Percentiles rank a stretch among this genome's conserved stretches.
These are phyloP conservation scores for Sebastes ruberrimus DNA, from an alignment of 2,797 vertebrate genomes.

Conservation along the genomic window DNA sequence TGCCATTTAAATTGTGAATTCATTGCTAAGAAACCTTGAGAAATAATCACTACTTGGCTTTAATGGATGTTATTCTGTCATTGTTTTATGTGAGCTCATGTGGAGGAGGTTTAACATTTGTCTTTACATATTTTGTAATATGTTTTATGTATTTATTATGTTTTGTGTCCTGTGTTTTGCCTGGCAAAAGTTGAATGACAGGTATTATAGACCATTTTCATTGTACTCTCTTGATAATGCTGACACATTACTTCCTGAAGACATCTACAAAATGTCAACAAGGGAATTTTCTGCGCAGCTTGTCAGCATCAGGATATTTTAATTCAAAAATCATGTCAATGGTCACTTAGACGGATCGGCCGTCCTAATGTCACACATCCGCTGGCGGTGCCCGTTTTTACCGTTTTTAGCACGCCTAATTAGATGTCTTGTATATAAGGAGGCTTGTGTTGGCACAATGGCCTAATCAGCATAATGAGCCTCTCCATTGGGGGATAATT, in stretches of 20 bases:
- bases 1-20: not conserved
- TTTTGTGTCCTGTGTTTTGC: not conserved
- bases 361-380: slow-evolving; percentile 59
- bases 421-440: slow-evolving; percentile 73
- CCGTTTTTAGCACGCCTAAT: slow-evolving; percentile 73
- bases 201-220: not conserved
- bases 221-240: not conserved
- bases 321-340: slow-evolving; percentile 38
- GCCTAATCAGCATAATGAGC: slow-evolving; percentile 78
- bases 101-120: not conserved
- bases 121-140: not conserved
- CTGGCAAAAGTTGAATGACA: not conserved
- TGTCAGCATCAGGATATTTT: slow-evolving; percentile 44
- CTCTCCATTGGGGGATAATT: slow-evolving; percentile 77
- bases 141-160: not conserved
- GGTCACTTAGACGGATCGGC: slow-evolving; percentile 48
- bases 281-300: slow-evolving; percentile 17
- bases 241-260: not conserved
- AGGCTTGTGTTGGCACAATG: slow-evolving; percentile 68
- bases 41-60: not conserved
- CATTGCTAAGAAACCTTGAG: not conserved
- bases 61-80: not conserved
- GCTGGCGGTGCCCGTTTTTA: slow-evolving; percentile 59
- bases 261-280: slow-evolving; percentile 4
- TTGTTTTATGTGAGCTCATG: not conserved